A percentile compares a stretch with the other conserved stretches of the same genome.
phyloP scores from a whole-genome alignment of 2,797 vertebrate species.

The Betta splendens region DNA sequence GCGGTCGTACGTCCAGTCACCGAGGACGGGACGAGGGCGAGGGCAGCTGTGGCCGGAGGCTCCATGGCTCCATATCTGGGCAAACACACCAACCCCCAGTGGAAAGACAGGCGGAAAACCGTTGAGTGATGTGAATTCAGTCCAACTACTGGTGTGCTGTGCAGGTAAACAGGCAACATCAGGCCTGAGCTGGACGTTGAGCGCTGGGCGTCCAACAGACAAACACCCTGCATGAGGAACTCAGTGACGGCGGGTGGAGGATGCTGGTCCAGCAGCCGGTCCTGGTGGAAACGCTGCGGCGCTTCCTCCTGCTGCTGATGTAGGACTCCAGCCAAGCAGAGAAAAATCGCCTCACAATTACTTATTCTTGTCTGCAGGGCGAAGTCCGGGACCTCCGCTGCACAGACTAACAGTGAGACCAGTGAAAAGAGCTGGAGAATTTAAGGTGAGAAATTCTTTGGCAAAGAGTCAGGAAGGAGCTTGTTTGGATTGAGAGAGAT shows the following conservation, averaged over 20 bases:
- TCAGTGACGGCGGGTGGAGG: conserved; percentile 21
- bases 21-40: conserved; percentile 29
- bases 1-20: conserved; percentile 37
- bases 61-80: conserved; percentile 34
- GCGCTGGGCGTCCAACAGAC: background rate
- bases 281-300: conserved; percentile 25
- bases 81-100: conserved; percentile 21
- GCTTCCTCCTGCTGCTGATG: conserved; percentile 51
- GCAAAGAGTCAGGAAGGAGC: conserved; percentile 24
- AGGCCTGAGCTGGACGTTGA: no score
- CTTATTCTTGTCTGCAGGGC: background rate
- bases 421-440: background rate
- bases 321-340: conserved; percentile 50
- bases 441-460: conserved; percentile 43
- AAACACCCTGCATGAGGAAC: background rate
- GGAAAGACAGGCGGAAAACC: conserved; percentile 53
- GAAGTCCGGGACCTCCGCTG: background rate
- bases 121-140: conserved; percentile 13
- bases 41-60: conserved; percentile 20
- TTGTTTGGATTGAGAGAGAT: conserved; percentile 36
- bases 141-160: conserved; percentile 12
- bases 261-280: conserved; percentile 17
- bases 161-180: conserved; percentile 3
- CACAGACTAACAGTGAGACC: conserved; percentile 11
- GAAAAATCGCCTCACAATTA: background rate